Conservation (phyloP, 2,113 vertebrate species). For the Myrmecophaga tridactyla region DNA sequence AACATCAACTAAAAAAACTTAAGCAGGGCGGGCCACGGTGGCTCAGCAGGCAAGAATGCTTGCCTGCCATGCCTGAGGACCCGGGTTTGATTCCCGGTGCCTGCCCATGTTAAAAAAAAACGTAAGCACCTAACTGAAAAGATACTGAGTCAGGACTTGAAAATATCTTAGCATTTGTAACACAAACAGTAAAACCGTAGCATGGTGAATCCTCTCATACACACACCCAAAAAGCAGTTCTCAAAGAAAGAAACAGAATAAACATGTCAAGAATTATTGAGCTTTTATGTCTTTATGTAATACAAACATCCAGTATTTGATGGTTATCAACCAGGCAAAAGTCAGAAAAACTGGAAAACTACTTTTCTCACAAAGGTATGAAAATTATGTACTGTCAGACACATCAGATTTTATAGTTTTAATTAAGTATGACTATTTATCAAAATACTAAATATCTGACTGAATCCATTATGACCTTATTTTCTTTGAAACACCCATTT, state of each 20-base stretch:
- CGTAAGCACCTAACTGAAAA: not conserved
- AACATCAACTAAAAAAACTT: not conserved
- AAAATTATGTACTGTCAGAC: not conserved
- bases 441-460: not conserved
- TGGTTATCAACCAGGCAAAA: not conserved
- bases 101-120: conserved; percentile 1
- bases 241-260: not conserved
- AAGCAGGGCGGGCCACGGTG: no score
- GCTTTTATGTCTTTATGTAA: not conserved
- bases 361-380: not conserved
- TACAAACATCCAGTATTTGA: not conserved
- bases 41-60: no score
- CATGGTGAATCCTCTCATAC: not conserved
- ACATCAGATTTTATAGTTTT: no score
- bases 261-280: not conserved
- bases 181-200: not conserved
- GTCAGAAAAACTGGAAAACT: not conserved
- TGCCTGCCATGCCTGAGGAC: no score
- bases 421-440: not conserved
- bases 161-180: not conserved
- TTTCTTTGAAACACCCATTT: not conserved
- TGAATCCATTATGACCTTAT: not conserved
- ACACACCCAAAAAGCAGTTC: not conserved
- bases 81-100: no score
- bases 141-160: not conserved